Percentiles rank a stretch among this genome's conserved stretches.
phyloP scores from a whole-genome alignment of 2,797 vertebrate species.

The Echiichthys vipera region DNA sequence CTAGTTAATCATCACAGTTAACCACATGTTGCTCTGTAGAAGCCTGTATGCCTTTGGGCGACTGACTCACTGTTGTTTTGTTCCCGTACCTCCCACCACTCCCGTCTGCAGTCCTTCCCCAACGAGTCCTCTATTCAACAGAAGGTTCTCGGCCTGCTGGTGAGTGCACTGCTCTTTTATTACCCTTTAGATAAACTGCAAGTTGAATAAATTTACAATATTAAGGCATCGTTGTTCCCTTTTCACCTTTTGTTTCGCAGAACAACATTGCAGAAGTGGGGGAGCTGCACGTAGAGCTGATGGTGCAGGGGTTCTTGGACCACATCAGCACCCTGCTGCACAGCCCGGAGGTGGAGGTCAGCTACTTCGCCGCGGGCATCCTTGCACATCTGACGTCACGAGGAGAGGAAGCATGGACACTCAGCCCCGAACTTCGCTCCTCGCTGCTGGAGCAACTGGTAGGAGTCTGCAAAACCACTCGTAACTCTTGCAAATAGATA shows the following conservation, averaged over 20 bases:
- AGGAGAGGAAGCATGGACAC: conserved; percentile 92
- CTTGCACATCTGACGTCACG: conserved; percentile 97
- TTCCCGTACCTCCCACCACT: conserved; percentile 16
- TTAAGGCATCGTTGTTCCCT: background rate
- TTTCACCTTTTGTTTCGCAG: conserved; percentile 69
- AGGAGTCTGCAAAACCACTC: conserved; percentile 31
- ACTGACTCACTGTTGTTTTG: conserved; percentile 61
- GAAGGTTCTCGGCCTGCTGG: conserved; percentile 97
- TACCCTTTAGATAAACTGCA: background rate
- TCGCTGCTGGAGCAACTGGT: conserved; percentile 95
- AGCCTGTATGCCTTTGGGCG: conserved; percentile 12
- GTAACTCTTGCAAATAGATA: background rate
- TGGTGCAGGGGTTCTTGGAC: conserved; percentile 97
- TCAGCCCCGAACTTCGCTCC: conserved; percentile 88
- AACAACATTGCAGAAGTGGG: conserved; percentile 99
- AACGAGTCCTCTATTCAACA: conserved; percentile 98
- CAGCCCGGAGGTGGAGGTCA: conserved; percentile 97
- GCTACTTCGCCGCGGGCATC: conserved; percentile 98
- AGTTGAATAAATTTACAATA: background rate
- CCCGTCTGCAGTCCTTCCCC: conserved; percentile 91
- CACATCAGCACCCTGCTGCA: conserved; percentile 95
- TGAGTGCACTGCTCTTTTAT: conserved; percentile 77
- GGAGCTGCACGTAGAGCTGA: conserved; percentile 94
- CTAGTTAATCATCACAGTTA: conserved; percentile 18
- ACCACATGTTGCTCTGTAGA: conserved; percentile 15